Base-by-base conservation (phyloP, 2,888 invertebrate species). In the Cataglyphis rosenhaueri region DNA sequence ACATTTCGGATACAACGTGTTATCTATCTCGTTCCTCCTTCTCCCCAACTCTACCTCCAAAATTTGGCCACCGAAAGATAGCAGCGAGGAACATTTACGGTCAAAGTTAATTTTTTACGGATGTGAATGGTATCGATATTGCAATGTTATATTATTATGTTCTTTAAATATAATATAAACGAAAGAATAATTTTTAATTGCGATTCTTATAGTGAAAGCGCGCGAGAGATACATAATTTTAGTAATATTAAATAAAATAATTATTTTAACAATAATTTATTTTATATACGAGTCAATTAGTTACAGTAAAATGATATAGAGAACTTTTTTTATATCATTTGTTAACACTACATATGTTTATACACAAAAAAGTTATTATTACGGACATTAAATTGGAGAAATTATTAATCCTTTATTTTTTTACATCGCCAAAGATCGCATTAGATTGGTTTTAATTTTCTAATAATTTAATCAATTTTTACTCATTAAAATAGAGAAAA, bases 51-150 rank as follows among this genome's bases (percentile, higher is more conserved):
- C 48, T 0, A 5, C 2, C 52, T 52, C 8, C 2, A 18, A 59
- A 79, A 79, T 71, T 79, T 44, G 12, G 5, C 25, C 44, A 79
- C 25, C 44, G 59, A 76, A 76, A 76, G 68, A 66, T 68, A 38
- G 15, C 32, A 32, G 32, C 41, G 12, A 29, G 48, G n/a, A 68
- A 78, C 59, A 70, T 44, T 18, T 57, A 44, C 32, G 44, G 57
- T 70, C 41, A 4, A 2, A 57, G 44, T 71, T 78, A 6, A 35
- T 70, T 78, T 59, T 71, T 71, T 3, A 44, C 32, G 18, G 59
- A 10, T 18, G 0, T 15, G 32, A 48, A 57, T 18, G 10, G 15
- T 15, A 12, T 44, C 21, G 59, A 55, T 52, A n/a, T 62, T 61
- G 38, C 38, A 25, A 70, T 78, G 68, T 18, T 59, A 25, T 5